phyloP scores from a whole-genome alignment of 37 sponge, comb jelly and placozoan genomes.

The Beroe forskalii region DNA sequence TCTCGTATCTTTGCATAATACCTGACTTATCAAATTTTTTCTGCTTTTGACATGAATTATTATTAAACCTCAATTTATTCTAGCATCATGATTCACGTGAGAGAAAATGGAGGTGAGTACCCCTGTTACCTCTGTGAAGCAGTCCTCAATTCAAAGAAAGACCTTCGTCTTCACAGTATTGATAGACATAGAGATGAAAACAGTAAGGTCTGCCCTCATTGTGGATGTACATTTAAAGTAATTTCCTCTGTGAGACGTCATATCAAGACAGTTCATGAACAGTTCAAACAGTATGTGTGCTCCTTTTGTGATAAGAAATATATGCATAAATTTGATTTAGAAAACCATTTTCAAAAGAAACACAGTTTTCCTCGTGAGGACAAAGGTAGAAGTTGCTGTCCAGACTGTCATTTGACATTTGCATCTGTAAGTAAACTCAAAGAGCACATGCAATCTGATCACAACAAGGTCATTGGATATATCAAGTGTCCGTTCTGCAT shows the following conservation, averaged over 20 bases:
- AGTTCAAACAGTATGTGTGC: background rate
- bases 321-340: constrained; percentile 35
- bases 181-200: background rate
- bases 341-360: constrained; percentile 4
- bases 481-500: constrained; percentile 33
- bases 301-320: background rate
- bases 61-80: background rate
- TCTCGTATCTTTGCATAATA: too few relatives aligned
- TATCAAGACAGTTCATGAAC: constrained; percentile 11
- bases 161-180: constrained; percentile 28
- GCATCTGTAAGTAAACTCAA: background rate
- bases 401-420: background rate
- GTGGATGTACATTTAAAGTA: background rate
- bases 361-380: background rate
- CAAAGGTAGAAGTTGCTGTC: background rate
- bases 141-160: constrained; percentile 33
- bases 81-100: constrained; percentile 6
- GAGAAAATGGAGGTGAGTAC: background rate
- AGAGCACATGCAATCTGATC: background rate
- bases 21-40: background rate
- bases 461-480: background rate
- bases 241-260: constrained; percentile 10
- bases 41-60: background rate
- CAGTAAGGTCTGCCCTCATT: background rate
- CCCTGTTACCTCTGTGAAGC: constrained; percentile 10